Base-by-base conservation (phyloP, 2,797 vertebrate species). In the Sebastiscus tertius region DNA sequence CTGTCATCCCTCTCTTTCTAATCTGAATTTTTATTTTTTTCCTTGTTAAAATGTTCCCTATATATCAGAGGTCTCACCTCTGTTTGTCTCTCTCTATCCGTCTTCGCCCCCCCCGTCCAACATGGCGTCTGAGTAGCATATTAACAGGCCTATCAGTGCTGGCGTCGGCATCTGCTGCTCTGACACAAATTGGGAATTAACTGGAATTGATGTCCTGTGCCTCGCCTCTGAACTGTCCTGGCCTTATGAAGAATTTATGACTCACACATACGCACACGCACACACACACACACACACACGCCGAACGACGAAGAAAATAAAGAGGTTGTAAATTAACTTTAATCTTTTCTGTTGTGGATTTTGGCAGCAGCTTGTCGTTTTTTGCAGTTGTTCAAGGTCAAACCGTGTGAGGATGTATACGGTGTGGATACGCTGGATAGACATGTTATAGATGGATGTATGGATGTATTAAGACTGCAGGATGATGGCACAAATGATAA, bases 111-210 rank as follows among this genome's bases (percentile, higher is more conserved):
- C 49, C 1, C 8, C 49, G 6, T 26, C 81, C 66, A 85, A 82
- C 86, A 88, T 86, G 81, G 83, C 36, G 64, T 75, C 84, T 82
- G 81, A 81, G 84, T 80, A 66, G 97, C 96, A 97, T 97, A 98
- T 98, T 98, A 98, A 98, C 97, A 95, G 97, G 96, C 96, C 96
- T 96, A 97, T 98, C 97, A 97, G 97, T 95, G 96, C 97, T 95
- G 96, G 95, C 96, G 96, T 97, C 96, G 96, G 97, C 97, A 98
- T 98, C 97, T 98, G 97, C 97, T 98, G 97, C 96, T 97, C 96
- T 98, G 97, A 98, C 97, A 98, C 97, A 98, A 98, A 98, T 97
- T 97, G 97, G 97, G 97, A 98, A 97, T 98, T 98, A 98, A 98
- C 97, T 97, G 97, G 97, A 98, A 98, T 98, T 98, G 97, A 98